Conservation (phyloP, 1,140 invertebrate species). For the Vollenhovia emeryi region DNA sequence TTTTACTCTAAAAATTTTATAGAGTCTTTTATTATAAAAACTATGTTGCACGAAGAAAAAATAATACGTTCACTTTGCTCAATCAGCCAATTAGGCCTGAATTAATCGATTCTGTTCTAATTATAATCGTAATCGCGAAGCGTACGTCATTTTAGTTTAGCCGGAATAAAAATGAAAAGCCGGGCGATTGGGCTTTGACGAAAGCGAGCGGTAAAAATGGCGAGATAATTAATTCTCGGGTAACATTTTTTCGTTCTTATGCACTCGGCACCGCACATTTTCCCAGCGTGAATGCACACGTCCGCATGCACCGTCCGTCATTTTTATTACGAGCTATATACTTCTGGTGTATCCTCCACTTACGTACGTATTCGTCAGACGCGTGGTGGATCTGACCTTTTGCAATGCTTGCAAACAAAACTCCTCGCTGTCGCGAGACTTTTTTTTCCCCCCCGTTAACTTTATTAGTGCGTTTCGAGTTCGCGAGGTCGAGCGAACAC, state of each 20-base stretch:
- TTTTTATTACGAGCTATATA: conserved; percentile 3
- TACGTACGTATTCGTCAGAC: background rate
- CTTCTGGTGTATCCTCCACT: background rate
- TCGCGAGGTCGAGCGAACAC: conserved; percentile 12
- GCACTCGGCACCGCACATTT: background rate
- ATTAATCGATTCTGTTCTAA: background rate
- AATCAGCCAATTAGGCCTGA: background rate
- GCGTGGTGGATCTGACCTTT: background rate
- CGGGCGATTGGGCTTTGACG: background rate
- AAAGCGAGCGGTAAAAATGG: background rate
- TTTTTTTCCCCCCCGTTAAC: conserved; percentile 44
- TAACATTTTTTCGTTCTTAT: conserved; percentile 7
- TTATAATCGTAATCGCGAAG: background rate
- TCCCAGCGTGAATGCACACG: no score
- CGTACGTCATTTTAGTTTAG: background rate
- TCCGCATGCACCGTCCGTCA: background rate
- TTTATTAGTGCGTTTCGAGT: conserved; percentile 49
- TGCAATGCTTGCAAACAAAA: background rate
- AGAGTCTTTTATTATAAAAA: no score
- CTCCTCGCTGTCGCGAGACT: conserved; percentile 1
- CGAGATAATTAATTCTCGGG: background rate
- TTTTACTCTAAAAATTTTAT: no score
- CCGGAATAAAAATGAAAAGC: background rate
- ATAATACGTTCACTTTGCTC: no score
- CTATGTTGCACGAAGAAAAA: background rate